Evolutionary conservation across 2,888 invertebrate species (phyloP).

Genomic region (Catocala sponsa): DNA sequence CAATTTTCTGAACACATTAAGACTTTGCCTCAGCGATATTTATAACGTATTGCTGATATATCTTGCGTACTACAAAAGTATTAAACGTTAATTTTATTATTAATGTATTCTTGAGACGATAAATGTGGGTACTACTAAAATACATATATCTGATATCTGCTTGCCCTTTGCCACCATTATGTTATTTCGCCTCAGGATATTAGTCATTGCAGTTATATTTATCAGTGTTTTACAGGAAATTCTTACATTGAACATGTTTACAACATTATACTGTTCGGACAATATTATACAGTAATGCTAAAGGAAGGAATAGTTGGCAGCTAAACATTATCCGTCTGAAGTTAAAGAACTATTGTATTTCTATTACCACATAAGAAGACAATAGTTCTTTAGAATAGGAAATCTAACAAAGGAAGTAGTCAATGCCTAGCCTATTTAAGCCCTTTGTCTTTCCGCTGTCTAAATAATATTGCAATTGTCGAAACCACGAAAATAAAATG

Average conservation of each 20-base stretch:
- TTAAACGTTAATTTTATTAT: not conserved
- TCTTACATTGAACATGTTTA: conserved; percentile 2
- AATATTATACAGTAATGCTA: no score
- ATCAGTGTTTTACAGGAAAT: conserved; percentile 42
- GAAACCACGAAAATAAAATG: conserved; percentile 44
- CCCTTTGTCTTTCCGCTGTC: not conserved
- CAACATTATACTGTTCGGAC: no score
- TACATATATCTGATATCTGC: not conserved
- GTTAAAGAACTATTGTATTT: no score
- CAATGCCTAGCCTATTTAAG: no score
- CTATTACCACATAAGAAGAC: not conserved
- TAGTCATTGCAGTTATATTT: conserved; percentile 30
- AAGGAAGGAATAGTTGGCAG: no score
- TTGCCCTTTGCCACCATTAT: conserved; percentile 37
- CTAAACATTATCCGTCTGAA: no score
- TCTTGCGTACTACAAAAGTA: not conserved
- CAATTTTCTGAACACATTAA: not conserved
- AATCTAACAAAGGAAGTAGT: not conserved
- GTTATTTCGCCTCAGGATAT: conserved; percentile 27
- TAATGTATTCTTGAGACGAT: no score
- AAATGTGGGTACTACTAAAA: not conserved
- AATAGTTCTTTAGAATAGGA: not conserved
- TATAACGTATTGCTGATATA: not conserved
- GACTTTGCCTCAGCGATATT: no score
- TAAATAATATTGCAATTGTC: conserved; percentile 27